Conservation (phyloP, 2,888 invertebrate species). For the Tipula unca region DNA sequence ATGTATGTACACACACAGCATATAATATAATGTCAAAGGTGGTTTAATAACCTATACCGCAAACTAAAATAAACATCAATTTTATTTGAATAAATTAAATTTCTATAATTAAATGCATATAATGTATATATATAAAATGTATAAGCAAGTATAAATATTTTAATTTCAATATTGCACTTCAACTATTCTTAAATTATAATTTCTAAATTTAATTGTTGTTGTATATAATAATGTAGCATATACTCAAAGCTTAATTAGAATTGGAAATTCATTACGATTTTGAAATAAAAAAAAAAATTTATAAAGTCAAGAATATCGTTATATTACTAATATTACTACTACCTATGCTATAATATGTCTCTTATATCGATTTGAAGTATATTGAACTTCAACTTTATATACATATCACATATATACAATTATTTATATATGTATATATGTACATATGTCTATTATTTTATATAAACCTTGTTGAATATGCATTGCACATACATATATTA, state of each 20-base stretch:
- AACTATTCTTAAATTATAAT: not conserved
- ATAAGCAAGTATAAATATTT: not conserved
- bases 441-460: not conserved
- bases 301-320: not conserved
- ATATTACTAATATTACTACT: not conserved
- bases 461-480: not conserved
- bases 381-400: not conserved
- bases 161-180: not conserved
- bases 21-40: not conserved
- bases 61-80: not conserved
- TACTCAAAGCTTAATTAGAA: not conserved
- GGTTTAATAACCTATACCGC: constrained; percentile 8
- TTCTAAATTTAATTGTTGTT: not conserved
- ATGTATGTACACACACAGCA: not conserved
- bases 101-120: not conserved
- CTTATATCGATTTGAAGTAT: not conserved
- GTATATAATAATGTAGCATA: not conserved
- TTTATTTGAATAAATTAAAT: not conserved
- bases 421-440: too few species aligned
- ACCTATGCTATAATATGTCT: not conserved
- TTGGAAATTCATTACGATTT: not conserved
- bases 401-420: not conserved
- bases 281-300: not conserved
- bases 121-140: not conserved
- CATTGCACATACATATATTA: not conserved